phyloP scores from a whole-genome alignment of 2,797 vertebrate genomes.

The Hipposideros larvatus region DNA sequence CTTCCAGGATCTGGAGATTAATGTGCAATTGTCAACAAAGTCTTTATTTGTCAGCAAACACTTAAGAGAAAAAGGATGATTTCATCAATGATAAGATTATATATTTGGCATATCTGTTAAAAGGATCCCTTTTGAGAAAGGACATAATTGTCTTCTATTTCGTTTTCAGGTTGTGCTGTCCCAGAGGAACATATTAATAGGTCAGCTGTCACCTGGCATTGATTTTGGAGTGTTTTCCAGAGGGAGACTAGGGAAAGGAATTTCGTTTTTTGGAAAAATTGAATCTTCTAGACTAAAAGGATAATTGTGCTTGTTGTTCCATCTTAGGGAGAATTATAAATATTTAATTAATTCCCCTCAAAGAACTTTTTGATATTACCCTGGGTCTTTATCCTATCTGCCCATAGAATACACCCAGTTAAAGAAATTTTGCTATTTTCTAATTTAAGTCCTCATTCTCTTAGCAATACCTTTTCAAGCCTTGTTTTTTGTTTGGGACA shows the following conservation, averaged over 20 bases:
- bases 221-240: conserved; percentile 37
- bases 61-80: not conserved
- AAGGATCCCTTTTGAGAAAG: not conserved
- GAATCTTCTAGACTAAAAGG: not conserved
- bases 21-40: conserved; percentile 9
- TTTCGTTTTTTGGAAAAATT: not conserved
- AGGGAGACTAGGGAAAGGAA: not conserved
- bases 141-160: conserved; percentile 3
- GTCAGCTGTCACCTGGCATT: conserved; percentile 6
- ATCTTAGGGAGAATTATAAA: not conserved
- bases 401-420: not conserved
- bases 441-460: not conserved
- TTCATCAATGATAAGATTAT: not conserved
- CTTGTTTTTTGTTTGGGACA: not conserved
- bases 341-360: not conserved
- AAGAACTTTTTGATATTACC: not conserved
- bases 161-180: conserved; percentile 9
- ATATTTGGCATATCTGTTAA: not conserved
- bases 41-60: conserved; percentile 53
- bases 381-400: not conserved
- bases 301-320: not conserved
- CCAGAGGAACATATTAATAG: not conserved
- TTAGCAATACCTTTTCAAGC: not conserved
- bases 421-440: conserved; percentile 43
- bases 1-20: conserved; percentile 15